A percentile compares a stretch with the other conserved stretches of the same genome.
These are phyloP conservation scores for Spizaetus ornatus DNA, from an alignment of 2,113 vertebrate genomes.

Conservation along the genomic window DNA sequence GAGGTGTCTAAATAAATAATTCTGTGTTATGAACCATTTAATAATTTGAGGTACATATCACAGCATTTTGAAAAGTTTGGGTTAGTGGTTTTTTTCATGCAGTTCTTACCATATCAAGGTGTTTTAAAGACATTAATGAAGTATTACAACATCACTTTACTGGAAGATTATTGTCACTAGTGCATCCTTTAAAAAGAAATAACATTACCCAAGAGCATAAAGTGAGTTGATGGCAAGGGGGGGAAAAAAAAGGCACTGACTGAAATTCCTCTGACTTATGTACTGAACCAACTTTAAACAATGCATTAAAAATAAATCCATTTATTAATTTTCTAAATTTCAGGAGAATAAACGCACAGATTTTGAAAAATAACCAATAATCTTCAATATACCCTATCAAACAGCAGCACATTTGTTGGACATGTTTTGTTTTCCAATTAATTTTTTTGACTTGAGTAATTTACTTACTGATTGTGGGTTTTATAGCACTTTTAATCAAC, in stretches of 20 bases:
- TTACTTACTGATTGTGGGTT: neutral
- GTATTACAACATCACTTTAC: neutral
- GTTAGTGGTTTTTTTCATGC: neutral
- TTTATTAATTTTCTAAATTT: neutral
- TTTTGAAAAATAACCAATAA: neutral
- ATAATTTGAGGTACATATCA: neutral
- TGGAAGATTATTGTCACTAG: neutral
- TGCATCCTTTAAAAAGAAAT: neutral
- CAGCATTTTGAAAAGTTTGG: neutral
- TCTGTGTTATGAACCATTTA: neutral
- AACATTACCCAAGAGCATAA: neutral
- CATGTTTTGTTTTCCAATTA: neutral
- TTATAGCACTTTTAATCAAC: neutral
- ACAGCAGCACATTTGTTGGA: neutral
- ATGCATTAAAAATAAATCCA: neutral
- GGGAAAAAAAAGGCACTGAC: accelerated
- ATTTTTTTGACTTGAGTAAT: neutral
- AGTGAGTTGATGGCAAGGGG: neutral
- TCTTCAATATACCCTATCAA: neutral
- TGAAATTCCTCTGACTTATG: neutral
- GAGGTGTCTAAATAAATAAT: neutral
- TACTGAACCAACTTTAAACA: neutral
- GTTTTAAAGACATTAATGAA: neutral
- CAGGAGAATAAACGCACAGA: neutral
- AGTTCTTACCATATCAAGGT: neutral